phyloP scores from a whole-genome alignment of 2,797 vertebrate species.

The Lithobates pipiens region DNA sequence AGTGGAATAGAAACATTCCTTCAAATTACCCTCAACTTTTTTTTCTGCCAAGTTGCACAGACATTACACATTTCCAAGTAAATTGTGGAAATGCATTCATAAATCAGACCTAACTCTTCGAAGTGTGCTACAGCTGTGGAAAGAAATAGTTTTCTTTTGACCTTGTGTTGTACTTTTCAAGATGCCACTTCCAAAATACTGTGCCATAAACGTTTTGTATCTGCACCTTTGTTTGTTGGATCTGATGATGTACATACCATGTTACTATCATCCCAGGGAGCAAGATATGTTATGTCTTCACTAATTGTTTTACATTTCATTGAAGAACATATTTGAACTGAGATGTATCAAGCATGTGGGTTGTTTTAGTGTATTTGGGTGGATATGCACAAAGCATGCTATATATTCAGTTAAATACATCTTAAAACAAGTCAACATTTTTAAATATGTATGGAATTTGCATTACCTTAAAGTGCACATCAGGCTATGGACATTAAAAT shows the following conservation, averaged over 20 bases:
- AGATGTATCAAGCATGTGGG: background rate
- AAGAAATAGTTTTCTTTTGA: conserved; percentile 73
- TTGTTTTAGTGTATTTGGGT: background rate
- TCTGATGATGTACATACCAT: background rate
- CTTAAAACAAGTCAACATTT: too few relatives aligned
- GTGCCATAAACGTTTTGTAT: conserved; percentile 3
- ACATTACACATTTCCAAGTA: conserved; percentile 81
- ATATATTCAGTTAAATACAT: too few relatives aligned
- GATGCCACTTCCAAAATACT: conserved; percentile 28
- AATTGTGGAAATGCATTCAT: conserved; percentile 82
- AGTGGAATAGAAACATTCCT: conserved; percentile 78
- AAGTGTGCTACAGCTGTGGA: conserved; percentile 72
- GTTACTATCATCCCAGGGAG: background rate
- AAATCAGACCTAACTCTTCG: conserved; percentile 81
- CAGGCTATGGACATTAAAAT: too few relatives aligned
- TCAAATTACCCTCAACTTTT: conserved; percentile 73
- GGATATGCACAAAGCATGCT: too few relatives aligned
- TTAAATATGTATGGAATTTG: too few relatives aligned
- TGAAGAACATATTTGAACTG: background rate
- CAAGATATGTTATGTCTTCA: background rate
- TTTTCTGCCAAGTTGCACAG: conserved; percentile 74
- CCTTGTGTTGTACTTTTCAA: conserved; percentile 77
- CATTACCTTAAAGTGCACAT: too few relatives aligned
- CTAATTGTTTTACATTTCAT: background rate
- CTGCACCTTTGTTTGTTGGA: background rate